phyloP scores from a whole-genome alignment of 2,888 invertebrate species.

The Ellobium chinense region DNA sequence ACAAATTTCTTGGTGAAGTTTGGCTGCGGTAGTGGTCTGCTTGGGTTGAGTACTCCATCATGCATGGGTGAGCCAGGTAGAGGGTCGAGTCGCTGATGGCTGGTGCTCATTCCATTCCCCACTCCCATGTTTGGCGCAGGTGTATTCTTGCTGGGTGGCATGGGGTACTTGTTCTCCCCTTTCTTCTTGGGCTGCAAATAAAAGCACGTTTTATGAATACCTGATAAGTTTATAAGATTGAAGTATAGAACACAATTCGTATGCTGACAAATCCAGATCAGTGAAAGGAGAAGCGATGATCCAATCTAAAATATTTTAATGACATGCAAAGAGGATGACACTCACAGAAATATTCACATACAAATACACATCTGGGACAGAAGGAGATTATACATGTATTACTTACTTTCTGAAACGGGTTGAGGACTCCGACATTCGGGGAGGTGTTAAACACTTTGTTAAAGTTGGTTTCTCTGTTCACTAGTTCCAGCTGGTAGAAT shows the following conservation, averaged over 20 bases:
- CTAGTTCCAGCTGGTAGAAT: constrained; percentile 78
- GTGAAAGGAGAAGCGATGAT: too few relatives aligned
- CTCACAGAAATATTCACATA: too few relatives aligned
- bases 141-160: background rate
- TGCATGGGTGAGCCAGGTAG: constrained; percentile 77
- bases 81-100: constrained; percentile 71
- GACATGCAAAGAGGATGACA: too few relatives aligned
- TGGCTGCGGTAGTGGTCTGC: constrained; percentile 74
- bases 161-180: constrained; percentile 48
- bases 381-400: constrained; percentile 1
- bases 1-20: constrained; percentile 75
- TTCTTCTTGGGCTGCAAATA: constrained; percentile 54
- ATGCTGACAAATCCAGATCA: too few relatives aligned
- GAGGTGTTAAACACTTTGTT: constrained; percentile 78
- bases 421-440: constrained; percentile 78
- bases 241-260: too few relatives aligned
- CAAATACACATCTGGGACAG: background rate
- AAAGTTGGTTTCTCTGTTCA: constrained; percentile 79
- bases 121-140: constrained; percentile 27
- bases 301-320: too few relatives aligned
- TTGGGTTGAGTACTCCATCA: constrained; percentile 73
- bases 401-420: constrained; percentile 67
- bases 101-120: constrained; percentile 41
- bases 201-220: background rate
- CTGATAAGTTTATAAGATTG: background rate